phyloP scores from a whole-genome alignment of 1,140 invertebrate species.

The Caenorhabditis inopinata region DNA sequence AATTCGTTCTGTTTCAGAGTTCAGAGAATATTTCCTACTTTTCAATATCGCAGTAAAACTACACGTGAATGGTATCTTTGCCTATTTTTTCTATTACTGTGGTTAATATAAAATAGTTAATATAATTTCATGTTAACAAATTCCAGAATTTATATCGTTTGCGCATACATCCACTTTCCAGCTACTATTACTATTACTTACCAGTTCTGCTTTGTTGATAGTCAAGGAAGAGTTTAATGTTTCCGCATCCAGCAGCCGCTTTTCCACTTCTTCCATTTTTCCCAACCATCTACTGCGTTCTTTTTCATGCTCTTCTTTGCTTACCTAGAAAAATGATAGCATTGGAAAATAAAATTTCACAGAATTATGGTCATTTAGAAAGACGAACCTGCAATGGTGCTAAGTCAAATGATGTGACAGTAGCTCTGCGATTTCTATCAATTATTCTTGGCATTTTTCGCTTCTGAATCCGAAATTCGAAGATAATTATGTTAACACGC shows the following conservation, averaged over 20 bases:
- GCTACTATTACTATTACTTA: constrained; percentile 35
- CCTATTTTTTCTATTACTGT: too few species aligned
- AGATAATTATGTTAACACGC: background rate
- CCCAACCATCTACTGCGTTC: constrained; percentile 57
- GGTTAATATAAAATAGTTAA: too few species aligned
- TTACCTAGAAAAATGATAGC: constrained; percentile 14
- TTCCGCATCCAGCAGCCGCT: constrained; percentile 53
- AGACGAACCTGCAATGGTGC: background rate
- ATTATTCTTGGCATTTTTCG: background rate
- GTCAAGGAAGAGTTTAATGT: constrained; percentile 57
- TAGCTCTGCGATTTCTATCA: constrained; percentile 7
- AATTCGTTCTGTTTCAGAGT: too few species aligned
- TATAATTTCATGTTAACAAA: too few species aligned
- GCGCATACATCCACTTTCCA: background rate
- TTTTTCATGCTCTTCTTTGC: constrained; percentile 51
- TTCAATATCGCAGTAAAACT: too few species aligned
- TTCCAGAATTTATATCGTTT: too few species aligned
- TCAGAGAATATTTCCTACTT: too few species aligned
- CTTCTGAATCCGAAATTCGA: background rate
- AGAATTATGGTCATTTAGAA: background rate
- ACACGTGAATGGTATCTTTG: too few species aligned
- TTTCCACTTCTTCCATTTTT: constrained; percentile 61
- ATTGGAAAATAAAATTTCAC: background rate
- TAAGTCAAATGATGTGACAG: constrained; percentile 11
- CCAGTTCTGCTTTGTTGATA: constrained; percentile 64